Percentiles rank a stretch among this genome's conserved stretches.
These are phyloP conservation scores for Agrochola lota DNA, from an alignment of 2,888 invertebrate species.

Conservation along the genomic window DNA sequence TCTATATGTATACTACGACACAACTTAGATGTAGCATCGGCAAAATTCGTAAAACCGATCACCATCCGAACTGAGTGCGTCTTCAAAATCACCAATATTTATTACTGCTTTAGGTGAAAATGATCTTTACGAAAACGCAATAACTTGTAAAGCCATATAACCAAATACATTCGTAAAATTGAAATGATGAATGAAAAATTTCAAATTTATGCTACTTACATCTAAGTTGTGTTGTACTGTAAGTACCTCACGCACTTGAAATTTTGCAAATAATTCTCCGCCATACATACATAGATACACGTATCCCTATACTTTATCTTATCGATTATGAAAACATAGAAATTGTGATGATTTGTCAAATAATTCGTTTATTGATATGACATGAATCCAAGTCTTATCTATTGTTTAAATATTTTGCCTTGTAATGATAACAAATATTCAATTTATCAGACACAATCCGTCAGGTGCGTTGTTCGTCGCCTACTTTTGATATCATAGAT, in stretches of 20 bases:
- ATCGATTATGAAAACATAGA: conserved; percentile 16
- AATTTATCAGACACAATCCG: conserved; percentile 6
- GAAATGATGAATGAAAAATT: too few relatives aligned
- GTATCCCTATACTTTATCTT: conserved; percentile 1
- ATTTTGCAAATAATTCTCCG: conserved; percentile 4
- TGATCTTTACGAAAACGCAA: too few relatives aligned
- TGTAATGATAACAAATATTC: conserved; percentile 44
- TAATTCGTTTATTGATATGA: not conserved
- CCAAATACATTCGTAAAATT: too few relatives aligned
- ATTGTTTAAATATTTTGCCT: conserved; percentile 28
- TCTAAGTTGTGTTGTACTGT: too few relatives aligned
- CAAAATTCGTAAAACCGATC: too few relatives aligned
- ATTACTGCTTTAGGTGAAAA: too few relatives aligned
- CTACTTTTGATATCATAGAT: not conserved
- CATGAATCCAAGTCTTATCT: conserved; percentile 14
- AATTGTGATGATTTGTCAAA: conserved; percentile 41
- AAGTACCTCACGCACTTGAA: conserved; percentile 6
- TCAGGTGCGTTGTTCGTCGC: not conserved
- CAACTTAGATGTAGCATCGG: too few relatives aligned
- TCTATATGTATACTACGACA: too few relatives aligned
- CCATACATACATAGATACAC: not conserved
- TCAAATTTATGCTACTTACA: too few relatives aligned
- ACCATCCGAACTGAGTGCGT: too few relatives aligned
- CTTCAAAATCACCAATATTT: too few relatives aligned
- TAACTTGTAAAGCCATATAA: too few relatives aligned